Base-by-base conservation (phyloP, 2,797 vertebrate genomes). In the Artibeus jamaicensis region DNA sequence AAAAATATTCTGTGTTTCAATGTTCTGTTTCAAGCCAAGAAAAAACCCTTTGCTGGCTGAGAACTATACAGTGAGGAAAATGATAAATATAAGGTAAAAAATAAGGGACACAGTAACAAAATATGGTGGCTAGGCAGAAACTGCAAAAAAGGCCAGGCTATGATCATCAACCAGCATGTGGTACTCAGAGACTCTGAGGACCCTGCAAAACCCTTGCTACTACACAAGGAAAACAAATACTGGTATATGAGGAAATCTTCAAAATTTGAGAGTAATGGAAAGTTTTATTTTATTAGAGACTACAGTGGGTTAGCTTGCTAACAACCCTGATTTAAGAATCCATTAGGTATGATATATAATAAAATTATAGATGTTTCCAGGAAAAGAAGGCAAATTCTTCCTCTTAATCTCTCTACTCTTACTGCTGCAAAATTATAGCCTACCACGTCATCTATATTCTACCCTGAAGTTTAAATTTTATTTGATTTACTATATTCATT, bases 281-380 rank as follows among this genome's bases (percentile, higher is more conserved):
- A 87, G 29, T 39, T 85, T 57, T 55, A 89, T 62, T 88, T 94
- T 55, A 71, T 50, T 74, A 76, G 24, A 90, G 19, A 67, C 15
- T 39, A 67, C 24, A 79, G 50, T 48, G 19, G 48, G 21, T 79
- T 92, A 87, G 37, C 39, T 83, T 89, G 57, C 37, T 53, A 95
- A 93, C 16, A 87, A 84, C 76, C 39, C 86, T 96, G 50, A 96
- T 11, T 87, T 71, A 86, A 95, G 84, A 95, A 57, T 39, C 39
- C 6, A 14, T 26, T 68, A 81, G 21, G 29, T 21, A 84, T 26
- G 37, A 29, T 21, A 67, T 5, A 29, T 68, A 16, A 73, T 0
- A 70, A 21, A 95, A 95, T 79, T n/a, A 15, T 2, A 86, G 34
- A 67, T 3, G 7, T 37, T 84, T 9, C 39, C 12, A 87, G 12